These are phyloP conservation scores for Megalonaias nervosa DNA, from an alignment of 1,140 invertebrate species.

Conservation along the genomic window DNA sequence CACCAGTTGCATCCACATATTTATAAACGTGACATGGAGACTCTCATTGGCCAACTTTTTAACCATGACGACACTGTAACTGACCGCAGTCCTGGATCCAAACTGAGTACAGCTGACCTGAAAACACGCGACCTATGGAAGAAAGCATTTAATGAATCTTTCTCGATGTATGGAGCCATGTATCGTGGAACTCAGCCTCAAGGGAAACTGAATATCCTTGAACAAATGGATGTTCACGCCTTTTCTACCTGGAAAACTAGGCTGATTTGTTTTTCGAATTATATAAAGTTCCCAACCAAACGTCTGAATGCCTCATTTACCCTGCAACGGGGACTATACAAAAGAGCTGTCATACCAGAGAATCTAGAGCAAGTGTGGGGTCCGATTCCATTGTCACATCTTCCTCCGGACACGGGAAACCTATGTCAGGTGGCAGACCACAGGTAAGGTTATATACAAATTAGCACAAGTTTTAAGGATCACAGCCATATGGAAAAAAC, in stretches of 20 bases:
- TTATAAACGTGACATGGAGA: conserved; percentile 68
- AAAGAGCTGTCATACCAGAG: conserved; percentile 57
- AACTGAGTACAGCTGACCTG: conserved; percentile 56
- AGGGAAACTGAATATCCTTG: conserved; percentile 46
- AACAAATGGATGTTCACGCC: conserved; percentile 15
- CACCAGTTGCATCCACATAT: conserved; percentile 71
- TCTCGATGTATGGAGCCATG: conserved; percentile 65
- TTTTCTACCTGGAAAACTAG: neutral
- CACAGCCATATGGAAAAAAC: no score
- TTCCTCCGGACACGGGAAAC: conserved; percentile 51
- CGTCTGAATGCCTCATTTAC: conserved; percentile 20
- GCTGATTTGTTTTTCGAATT: neutral
- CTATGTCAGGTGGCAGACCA: conserved; percentile 62
- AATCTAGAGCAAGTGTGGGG: conserved; percentile 61
- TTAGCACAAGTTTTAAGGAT: no score
- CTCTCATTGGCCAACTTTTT: conserved; percentile 64
- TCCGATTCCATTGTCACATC: conserved; percentile 49
- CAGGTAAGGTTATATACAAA: conserved; percentile 33
- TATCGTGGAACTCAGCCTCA: conserved; percentile 61
- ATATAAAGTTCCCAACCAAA: neutral
- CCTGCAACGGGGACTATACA: conserved; percentile 40
- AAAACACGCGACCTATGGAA: conserved; percentile 59
- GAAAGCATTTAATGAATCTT: conserved; percentile 55
- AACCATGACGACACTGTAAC: conserved; percentile 10
- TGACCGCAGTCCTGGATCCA: conserved; percentile 62